Percentiles rank a stretch among this genome's conserved stretches.
These are phyloP conservation scores for Thalassoma bifasciatum DNA, from an alignment of 2,113 vertebrate species.

Conservation along the genomic window DNA sequence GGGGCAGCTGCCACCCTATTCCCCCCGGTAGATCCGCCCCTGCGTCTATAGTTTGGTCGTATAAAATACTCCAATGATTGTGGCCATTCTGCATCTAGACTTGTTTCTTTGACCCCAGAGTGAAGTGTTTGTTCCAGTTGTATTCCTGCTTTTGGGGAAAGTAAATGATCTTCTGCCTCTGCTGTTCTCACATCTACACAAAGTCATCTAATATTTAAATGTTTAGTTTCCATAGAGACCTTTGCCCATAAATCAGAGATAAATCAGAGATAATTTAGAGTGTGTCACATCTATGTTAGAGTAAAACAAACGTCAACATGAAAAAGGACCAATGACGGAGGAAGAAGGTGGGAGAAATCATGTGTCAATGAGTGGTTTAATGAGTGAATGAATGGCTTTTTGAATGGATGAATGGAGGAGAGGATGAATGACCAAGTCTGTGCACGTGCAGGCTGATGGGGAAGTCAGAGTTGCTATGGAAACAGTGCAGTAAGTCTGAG, in stretches of 20 bases:
- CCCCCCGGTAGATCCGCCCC: too few species aligned
- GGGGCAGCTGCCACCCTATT: too few species aligned
- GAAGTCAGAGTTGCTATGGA: slow-evolving; percentile 51
- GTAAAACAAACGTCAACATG: neutral
- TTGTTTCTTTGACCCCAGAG: too few species aligned
- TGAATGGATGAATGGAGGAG: slow-evolving; percentile 21
- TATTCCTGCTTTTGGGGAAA: neutral
- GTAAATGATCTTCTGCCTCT: too few species aligned
- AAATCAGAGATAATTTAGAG: too few species aligned
- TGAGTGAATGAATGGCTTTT: neutral
- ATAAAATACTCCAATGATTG: too few species aligned
- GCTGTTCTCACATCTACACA: too few species aligned
- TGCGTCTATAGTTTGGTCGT: too few species aligned
- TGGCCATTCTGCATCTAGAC: too few species aligned
- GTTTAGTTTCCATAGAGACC: too few species aligned
- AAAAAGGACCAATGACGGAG: neutral
- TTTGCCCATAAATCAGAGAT: neutral
- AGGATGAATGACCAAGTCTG: slow-evolving; percentile 14
- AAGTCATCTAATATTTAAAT: too few species aligned
- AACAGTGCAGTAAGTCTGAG: slow-evolving; percentile 18
- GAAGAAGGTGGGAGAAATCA: neutral
- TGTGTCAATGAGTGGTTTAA: neutral
- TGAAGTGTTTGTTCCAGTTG: neutral
- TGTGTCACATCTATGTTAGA: neutral
- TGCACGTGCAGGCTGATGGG: slow-evolving; percentile 9